Percentiles rank a stretch among this genome's conserved stretches.
Evolutionary conservation across 2,113 vertebrate genomes (phyloP).

Genomic region (Cyanoramphus novaezelandiae): DNA sequence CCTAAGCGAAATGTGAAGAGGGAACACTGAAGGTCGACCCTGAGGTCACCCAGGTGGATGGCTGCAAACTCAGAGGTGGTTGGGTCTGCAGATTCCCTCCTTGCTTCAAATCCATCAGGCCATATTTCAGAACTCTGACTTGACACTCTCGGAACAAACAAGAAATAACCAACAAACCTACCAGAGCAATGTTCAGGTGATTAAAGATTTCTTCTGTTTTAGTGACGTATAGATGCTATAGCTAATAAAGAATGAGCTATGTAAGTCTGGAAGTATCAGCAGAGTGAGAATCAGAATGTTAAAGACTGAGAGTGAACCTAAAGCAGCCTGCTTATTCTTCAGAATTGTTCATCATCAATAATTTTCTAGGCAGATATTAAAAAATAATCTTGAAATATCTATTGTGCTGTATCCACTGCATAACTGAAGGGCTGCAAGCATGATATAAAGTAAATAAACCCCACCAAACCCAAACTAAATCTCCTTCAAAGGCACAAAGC

Average conservation of each 20-base stretch:
- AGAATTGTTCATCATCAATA: not conserved
- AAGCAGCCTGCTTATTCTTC: not conserved
- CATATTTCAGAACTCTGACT: not conserved
- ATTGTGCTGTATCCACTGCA: not conserved
- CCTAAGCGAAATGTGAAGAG: not conserved
- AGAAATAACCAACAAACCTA: not conserved
- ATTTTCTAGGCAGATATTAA: not conserved
- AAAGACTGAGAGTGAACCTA: not conserved
- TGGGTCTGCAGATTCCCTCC: not conserved
- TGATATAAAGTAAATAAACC: not conserved
- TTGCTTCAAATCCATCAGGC: not conserved
- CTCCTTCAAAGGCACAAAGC: not conserved
- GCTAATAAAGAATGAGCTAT: not conserved
- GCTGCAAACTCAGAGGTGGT: not conserved
- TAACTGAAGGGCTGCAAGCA: not conserved
- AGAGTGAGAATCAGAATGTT: not conserved
- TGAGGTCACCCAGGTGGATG: not conserved
- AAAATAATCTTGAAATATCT: not conserved
- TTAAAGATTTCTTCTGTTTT: not conserved
- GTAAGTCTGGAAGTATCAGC: not conserved
- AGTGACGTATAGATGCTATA: not conserved
- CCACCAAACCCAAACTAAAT: not conserved
- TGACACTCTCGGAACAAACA: not conserved
- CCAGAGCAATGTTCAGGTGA: not conserved
- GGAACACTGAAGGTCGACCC: not conserved